Conservation (phyloP, 2,113 vertebrate species). For the Edolisoma coerulescens region DNA sequence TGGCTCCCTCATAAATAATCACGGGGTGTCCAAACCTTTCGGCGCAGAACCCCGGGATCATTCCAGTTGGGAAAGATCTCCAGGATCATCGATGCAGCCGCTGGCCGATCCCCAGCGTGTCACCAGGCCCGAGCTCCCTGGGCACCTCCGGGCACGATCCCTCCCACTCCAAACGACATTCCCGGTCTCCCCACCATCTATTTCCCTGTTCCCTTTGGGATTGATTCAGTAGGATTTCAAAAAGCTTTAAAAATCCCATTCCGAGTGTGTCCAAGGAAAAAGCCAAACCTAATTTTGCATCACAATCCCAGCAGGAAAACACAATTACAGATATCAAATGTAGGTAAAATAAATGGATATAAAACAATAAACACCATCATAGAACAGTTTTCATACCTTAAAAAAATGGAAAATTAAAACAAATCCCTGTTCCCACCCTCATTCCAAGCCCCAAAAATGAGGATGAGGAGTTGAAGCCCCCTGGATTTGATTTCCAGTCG, state of each 20-base stretch:
- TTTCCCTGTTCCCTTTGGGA: not conserved
- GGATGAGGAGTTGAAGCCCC: not conserved
- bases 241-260: not conserved
- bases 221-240: not conserved
- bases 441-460: accelerated
- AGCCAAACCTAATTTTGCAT: not conserved
- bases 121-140: not conserved
- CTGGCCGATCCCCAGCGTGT: not conserved
- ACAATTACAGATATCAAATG: accelerated
- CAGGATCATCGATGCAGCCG: not conserved
- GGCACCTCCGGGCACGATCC: not conserved
- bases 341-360: accelerated
- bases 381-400: not conserved
- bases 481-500: not conserved
- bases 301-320: not conserved
- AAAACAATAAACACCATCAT: accelerated
- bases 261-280: not conserved
- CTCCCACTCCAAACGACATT: not conserved
- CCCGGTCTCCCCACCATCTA: not conserved
- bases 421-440: not conserved
- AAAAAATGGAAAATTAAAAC: accelerated
- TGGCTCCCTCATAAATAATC: not conserved
- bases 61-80: not conserved
- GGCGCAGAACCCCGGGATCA: not conserved
- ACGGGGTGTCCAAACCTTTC: not conserved